A percentile compares a stretch with the other conserved stretches of the same genome.
Conservation (phyloP, 1,140 invertebrate genomes). For the Drosophila kikkawai region DNA sequence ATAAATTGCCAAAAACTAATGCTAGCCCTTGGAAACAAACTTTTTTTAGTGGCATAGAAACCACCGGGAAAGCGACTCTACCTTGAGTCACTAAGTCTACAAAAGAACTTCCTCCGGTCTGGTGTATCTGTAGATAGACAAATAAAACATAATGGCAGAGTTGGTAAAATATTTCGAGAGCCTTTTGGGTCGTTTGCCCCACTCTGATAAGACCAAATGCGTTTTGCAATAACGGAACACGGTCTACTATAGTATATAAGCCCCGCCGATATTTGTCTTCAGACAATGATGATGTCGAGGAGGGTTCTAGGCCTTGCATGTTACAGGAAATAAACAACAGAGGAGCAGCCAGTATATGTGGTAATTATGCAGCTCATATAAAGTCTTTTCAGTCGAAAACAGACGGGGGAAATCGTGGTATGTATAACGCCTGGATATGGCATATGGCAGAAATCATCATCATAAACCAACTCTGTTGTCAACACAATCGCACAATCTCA, state of each 20-base stretch:
- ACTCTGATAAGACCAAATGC: conserved; percentile 70
- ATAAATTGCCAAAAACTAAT: background rate
- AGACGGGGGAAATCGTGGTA: conserved; percentile 12
- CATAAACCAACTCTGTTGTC: conserved; percentile 63
- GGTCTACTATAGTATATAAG: conserved; percentile 38
- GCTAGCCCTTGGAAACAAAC: conserved; percentile 16
- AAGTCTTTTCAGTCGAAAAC: conserved; percentile 19
- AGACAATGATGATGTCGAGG: conserved; percentile 24
- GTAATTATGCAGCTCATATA: conserved; percentile 65
- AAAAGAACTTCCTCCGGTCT: conserved; percentile 18
- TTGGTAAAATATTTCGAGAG: conserved; percentile 37
- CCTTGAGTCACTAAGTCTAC: conserved; percentile 9
- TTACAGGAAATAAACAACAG: conserved; percentile 76
- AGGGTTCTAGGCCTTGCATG: conserved; percentile 60
- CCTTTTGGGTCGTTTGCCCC: conserved; percentile 29
- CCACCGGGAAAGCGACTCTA: background rate
- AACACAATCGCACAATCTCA: conserved; percentile 49
- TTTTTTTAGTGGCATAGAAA: background rate
- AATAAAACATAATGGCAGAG: conserved; percentile 1
- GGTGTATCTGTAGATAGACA: conserved; percentile 30
- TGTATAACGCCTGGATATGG: conserved; percentile 38
- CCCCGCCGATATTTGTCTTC: conserved; percentile 52
- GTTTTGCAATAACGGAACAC: conserved; percentile 71
- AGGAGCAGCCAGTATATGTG: conserved; percentile 11
- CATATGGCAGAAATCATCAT: conserved; percentile 69